Evolutionary conservation across 2,113 vertebrate species (phyloP).

Genomic region (Centropus unirufus): DNA sequence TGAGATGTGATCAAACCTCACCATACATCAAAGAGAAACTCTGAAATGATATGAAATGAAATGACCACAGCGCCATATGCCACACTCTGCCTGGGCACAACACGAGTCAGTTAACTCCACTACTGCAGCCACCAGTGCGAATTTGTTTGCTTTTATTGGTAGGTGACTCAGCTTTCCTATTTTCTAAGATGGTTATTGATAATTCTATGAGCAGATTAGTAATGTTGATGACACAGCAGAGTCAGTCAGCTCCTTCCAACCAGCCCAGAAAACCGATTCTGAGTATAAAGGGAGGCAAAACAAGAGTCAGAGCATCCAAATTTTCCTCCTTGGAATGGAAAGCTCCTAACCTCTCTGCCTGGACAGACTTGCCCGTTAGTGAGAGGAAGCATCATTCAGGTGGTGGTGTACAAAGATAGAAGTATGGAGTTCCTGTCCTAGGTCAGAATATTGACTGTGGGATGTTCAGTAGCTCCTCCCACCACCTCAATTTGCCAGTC

Average conservation of each 20-base stretch:
- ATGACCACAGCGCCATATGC: constrained; percentile 30
- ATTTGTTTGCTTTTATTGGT: constrained; percentile 58
- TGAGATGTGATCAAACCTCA: background rate
- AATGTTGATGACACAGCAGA: background rate
- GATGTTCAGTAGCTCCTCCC: background rate
- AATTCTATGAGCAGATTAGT: background rate
- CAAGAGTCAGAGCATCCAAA: background rate
- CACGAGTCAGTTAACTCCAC: constrained; percentile 28
- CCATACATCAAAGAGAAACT: constrained; percentile 14
- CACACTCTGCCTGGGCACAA: background rate
- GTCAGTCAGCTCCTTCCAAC: background rate
- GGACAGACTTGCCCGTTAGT: background rate
- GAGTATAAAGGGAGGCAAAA: background rate
- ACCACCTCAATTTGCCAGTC: background rate
- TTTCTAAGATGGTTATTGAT: constrained; percentile 34
- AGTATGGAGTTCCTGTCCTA: background rate
- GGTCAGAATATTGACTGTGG: background rate
- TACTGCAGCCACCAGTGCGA: constrained; percentile 20
- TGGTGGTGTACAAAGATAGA: background rate
- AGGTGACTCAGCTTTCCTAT: constrained; percentile 45
- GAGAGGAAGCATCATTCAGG: background rate
- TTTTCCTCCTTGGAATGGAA: background rate
- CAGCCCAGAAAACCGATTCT: background rate
- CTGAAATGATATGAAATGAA: constrained; percentile 30
- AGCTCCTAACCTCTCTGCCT: background rate